A percentile compares a stretch with the other conserved stretches of the same genome.
These are phyloP conservation scores for Scolopax rusticola DNA, from an alignment of 2,797 vertebrate species.

Conservation along the genomic window DNA sequence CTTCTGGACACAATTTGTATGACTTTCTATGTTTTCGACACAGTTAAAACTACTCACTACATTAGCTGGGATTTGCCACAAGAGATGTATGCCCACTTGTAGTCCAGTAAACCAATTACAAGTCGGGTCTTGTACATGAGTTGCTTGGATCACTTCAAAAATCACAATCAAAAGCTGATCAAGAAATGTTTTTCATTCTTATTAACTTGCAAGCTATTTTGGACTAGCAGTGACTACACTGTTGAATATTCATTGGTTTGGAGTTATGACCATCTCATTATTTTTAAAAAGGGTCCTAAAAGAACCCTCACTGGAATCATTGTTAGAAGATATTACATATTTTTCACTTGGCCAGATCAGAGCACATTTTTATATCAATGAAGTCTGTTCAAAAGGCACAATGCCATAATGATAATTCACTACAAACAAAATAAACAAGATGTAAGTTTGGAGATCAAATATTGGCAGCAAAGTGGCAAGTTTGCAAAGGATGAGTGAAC, in stretches of 20 bases:
- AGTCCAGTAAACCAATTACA: neutral
- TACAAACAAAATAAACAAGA: slow-evolving; percentile 79
- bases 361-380: slow-evolving; percentile 73
- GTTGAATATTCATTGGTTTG: slow-evolving; percentile 47
- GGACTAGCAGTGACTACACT: neutral
- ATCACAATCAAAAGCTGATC: neutral
- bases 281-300: slow-evolving; percentile 33
- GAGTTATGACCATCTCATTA: slow-evolving; percentile 41
- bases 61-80: neutral
- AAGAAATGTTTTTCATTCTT: neutral
- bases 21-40: neutral
- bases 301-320: slow-evolving; percentile 7
- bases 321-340: slow-evolving; percentile 42
- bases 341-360: slow-evolving; percentile 68
- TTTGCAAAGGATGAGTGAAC: slow-evolving; percentile 66
- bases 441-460: slow-evolving; percentile 77
- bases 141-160: neutral
- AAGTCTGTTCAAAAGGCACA: slow-evolving; percentile 75
- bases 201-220: slow-evolving; percentile 42
- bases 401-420: slow-evolving; percentile 79
- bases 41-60: neutral
- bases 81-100: neutral
- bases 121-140: neutral
- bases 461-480: slow-evolving; percentile 74
- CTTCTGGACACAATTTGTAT: neutral